phyloP scores from a whole-genome alignment of 2,797 vertebrate genomes.

The Petrocephalus sullivani region DNA sequence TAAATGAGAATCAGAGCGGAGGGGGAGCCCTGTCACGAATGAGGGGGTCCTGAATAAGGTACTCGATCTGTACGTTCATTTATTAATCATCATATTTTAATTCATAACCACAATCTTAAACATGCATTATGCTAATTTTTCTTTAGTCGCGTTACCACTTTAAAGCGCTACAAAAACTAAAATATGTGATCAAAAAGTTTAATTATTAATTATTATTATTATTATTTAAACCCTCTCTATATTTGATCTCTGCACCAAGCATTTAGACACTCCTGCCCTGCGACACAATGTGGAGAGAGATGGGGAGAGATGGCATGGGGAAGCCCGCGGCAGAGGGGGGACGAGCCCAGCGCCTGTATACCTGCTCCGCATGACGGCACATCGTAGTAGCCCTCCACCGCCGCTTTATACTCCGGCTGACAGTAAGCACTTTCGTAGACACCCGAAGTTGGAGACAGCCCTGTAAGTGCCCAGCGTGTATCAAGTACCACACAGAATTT shows the following conservation, averaged over 20 bases:
- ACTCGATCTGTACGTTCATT: too few species aligned
- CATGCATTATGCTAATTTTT: too few species aligned
- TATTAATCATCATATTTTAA: too few species aligned
- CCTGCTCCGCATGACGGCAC: slow-evolving; percentile 44
- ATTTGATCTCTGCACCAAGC: not conserved
- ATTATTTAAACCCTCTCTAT: not conserved
- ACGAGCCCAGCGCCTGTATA: slow-evolving; percentile 27
- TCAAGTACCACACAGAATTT: not conserved
- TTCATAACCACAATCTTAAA: too few species aligned
- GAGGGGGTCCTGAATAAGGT: too few species aligned
- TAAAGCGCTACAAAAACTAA: too few species aligned
- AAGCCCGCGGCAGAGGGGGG: not conserved
- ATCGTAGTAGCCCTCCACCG: slow-evolving; percentile 48
- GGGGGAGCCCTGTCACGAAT: too few species aligned
- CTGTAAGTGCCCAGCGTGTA: not conserved
- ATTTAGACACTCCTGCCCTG: not conserved
- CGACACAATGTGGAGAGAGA: not conserved
- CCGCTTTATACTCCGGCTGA: slow-evolving; percentile 10
- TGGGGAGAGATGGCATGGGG: not conserved
- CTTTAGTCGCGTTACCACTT: too few species aligned
- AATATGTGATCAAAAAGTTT: too few species aligned
- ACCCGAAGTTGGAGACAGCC: slow-evolving; percentile 33
- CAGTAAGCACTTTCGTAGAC: not conserved
- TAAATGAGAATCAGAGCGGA: too few species aligned
- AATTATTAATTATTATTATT: too few species aligned